Evolutionary conservation across 2,888 invertebrate species (phyloP), one percentile per base, ranked within the genome.

Genomic region (Ypsolopha sequella): DNA sequence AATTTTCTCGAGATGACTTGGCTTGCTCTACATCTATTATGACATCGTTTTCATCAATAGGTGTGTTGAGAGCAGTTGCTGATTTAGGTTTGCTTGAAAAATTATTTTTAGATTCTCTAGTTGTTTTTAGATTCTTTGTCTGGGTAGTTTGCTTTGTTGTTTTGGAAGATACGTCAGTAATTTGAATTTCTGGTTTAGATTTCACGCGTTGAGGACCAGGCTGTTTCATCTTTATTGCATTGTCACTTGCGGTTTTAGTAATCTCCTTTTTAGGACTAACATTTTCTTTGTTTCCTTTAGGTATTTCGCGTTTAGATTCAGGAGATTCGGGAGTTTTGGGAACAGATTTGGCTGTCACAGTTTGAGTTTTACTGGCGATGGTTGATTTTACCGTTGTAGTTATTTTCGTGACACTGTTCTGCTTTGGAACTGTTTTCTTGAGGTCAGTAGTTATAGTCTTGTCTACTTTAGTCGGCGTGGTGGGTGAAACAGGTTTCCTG

Each of bases 1-100:
- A 92, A 49, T 91, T 91, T 70, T 93, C 93, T 13, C 93, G 78
- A 0, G 93, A 93, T 48, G 93, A 93, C 72, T 91, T 92, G 0
- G 93, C 92, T 66, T 90, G 89, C 66, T 91, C 90, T 47, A 92
- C 88, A 66, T 92, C 91, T 53, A 92, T 89, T 36, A 91, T 87
- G n/a, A 91, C 74, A 60, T 90, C 90, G 54, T 89, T 89, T 56
- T 88, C 88, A 57, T 81, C 77, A 13, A 74, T 76, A 34, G 87
- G 76, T 24, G 85, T 88, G 53, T 88, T 88, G 33, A 88, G 68
- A 10, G 89, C 72, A 44, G 87, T 88, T 7, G 84, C 85, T 35
- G 86, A 86, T 58, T 86, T 86, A 6, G 82, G 85, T 62, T 86
- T 86, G 11, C 58, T 68, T 8, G 80, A 70, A 14, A 81, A 57